phyloP scores from a whole-genome alignment of 2,113 vertebrate species.

The Dromiciops gliroides region DNA sequence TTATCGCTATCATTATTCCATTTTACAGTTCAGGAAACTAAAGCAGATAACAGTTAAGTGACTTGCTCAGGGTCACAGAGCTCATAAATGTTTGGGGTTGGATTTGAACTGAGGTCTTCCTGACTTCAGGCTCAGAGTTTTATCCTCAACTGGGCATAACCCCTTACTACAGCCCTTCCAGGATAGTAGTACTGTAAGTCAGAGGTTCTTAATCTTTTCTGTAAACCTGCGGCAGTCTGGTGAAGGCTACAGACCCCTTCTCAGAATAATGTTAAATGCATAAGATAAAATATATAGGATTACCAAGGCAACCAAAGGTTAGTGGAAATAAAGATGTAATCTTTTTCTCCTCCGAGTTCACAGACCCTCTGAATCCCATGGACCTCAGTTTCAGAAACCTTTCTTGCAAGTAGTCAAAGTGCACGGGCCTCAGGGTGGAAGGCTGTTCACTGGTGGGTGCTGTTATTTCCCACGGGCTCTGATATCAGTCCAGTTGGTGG shows the following conservation, averaged over 20 bases:
- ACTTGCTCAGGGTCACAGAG: too few species aligned
- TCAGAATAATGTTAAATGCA: background rate
- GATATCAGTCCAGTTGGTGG: background rate
- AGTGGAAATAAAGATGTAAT: background rate
- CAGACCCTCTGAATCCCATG: background rate
- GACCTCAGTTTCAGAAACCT: background rate
- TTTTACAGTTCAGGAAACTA: too few species aligned
- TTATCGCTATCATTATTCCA: too few species aligned
- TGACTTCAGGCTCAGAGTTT: too few species aligned
- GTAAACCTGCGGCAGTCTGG: background rate
- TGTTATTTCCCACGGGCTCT: background rate
- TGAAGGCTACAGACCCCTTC: background rate
- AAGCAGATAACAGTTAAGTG: too few species aligned
- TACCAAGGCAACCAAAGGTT: background rate
- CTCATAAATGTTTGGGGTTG: too few species aligned
- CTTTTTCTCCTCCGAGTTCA: background rate
- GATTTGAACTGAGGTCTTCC: too few species aligned
- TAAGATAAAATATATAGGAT: too few species aligned
- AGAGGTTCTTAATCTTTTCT: too few species aligned
- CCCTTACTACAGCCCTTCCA: too few species aligned
- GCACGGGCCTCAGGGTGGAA: background rate
- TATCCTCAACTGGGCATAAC: too few species aligned
- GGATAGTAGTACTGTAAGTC: too few species aligned
- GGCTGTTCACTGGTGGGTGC: background rate
- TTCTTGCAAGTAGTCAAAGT: background rate